phyloP scores from a whole-genome alignment of 2,797 vertebrate species.

The Aldrovandia affinis region DNA sequence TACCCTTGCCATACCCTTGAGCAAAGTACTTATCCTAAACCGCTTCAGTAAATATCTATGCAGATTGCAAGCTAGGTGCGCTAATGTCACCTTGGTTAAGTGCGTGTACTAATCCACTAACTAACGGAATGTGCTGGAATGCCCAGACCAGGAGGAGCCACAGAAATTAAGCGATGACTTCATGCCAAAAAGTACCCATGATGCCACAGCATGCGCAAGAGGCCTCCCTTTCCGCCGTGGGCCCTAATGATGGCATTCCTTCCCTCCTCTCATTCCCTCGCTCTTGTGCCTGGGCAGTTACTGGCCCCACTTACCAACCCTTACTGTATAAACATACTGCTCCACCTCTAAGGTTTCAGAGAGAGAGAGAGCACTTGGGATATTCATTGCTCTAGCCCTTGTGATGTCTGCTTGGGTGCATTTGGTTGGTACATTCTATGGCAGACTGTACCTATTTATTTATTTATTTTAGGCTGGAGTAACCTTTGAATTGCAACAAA shows the following conservation, averaged over 20 bases:
- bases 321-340: neutral
- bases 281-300: neutral
- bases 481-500: neutral
- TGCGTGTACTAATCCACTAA: neutral
- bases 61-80: neutral
- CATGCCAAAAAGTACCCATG: neutral
- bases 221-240: neutral
- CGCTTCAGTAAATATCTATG: neutral
- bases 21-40: neutral
- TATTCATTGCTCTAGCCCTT: neutral
- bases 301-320: neutral
- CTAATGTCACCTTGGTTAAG: constrained; percentile 1
- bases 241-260: neutral
- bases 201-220: neutral
- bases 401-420: neutral
- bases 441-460: neutral
- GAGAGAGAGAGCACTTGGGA: neutral
- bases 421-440: neutral
- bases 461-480: too few species aligned
- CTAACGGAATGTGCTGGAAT: neutral
- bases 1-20: neutral
- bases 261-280: neutral
- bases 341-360: neutral
- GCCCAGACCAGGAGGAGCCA: neutral
- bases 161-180: neutral